Evolutionary conservation across 2,113 vertebrate genomes (phyloP), one percentile per base, ranked within the genome.

Genomic region (Ochotona princeps): DNA sequence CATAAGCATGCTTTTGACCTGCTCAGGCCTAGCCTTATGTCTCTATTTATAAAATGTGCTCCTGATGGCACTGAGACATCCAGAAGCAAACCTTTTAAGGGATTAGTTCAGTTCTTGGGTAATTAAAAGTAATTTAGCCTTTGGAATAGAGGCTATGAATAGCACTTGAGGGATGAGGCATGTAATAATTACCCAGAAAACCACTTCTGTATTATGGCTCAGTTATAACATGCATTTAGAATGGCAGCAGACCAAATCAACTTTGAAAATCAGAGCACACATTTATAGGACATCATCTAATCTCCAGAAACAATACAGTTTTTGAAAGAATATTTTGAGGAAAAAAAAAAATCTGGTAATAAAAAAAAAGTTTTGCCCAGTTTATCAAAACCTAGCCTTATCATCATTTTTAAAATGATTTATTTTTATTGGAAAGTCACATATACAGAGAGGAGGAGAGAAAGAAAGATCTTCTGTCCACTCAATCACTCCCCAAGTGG

Each of bases 71-170:
- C 60, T 88, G 82, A 94, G 66, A 94, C 89, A 95, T 72, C 13
- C 63, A 76, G 60, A 92, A 63, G 20, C n/a, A 67, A 85, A 75
- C 2, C 54, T 96, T 83, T 83, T 61, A 96, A 89, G 83, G 83
- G 83, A 54, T 94, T 96, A 75, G 94, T 96, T 96, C 81, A 96
- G 92, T 94, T 96, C 81, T 91, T 95, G 47, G 74, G 2, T 86
- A 84, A 83, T 89, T 95, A 95, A 96, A 44, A 94, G 70, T 95
- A 97, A 95, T 2, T 4, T 94, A 83, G 60, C 51, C 96, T 93
- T 95, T 89, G 95, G 70, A 95, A 6, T 44, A 84, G 92, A 28
- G 5, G 74, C 44, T 96, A 95, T 91, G 57, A 95, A 85, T 91
- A 96, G 72, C 7, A 1, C 92, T 91, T 96, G 80, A 92, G 65